These are phyloP conservation scores for Nibea albiflora DNA, from an alignment of 2,113 vertebrate species.

Conservation along the genomic window DNA sequence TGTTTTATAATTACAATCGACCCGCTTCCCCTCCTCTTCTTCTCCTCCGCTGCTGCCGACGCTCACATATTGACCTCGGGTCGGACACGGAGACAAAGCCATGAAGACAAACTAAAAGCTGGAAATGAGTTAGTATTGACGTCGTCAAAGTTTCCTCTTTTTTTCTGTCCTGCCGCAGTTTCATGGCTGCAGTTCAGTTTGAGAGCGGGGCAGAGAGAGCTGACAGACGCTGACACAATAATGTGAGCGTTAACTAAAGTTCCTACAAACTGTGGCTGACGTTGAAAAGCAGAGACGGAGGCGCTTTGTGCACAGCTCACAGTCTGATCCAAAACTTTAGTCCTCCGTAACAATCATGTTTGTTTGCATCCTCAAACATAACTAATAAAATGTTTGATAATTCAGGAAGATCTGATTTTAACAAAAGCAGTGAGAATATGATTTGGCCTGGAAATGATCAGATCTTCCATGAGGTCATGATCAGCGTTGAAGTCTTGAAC, in stretches of 20 bases:
- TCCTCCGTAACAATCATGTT: not conserved
- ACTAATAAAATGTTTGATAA: not conserved
- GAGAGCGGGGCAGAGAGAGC: not conserved
- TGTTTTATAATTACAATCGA: constrained; percentile 78
- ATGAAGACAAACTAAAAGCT: constrained; percentile 49
- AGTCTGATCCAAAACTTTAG: not conserved
- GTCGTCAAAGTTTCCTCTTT: constrained; percentile 21
- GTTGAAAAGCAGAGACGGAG: not conserved
- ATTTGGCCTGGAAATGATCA: not conserved
- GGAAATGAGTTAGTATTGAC: constrained; percentile 62
- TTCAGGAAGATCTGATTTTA: not conserved
- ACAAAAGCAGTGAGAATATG: not conserved
- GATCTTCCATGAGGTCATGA: not conserved
- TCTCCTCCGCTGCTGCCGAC: constrained; percentile 1
- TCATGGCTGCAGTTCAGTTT: not conserved
- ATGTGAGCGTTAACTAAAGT: not conserved
- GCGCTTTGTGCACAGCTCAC: not conserved
- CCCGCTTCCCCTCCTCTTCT: constrained; percentile 22
- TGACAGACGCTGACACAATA: constrained; percentile 3
- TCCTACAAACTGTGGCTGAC: not conserved
- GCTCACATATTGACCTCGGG: constrained; percentile 46
- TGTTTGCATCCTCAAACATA: not conserved
- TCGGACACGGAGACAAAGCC: constrained; percentile 25
- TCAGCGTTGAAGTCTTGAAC: not conserved
- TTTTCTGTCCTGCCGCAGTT: constrained; percentile 12